Percentiles rank a stretch among this genome's conserved stretches.
Conservation (phyloP, 2,797 vertebrate genomes). For the Mus spretus region DNA sequence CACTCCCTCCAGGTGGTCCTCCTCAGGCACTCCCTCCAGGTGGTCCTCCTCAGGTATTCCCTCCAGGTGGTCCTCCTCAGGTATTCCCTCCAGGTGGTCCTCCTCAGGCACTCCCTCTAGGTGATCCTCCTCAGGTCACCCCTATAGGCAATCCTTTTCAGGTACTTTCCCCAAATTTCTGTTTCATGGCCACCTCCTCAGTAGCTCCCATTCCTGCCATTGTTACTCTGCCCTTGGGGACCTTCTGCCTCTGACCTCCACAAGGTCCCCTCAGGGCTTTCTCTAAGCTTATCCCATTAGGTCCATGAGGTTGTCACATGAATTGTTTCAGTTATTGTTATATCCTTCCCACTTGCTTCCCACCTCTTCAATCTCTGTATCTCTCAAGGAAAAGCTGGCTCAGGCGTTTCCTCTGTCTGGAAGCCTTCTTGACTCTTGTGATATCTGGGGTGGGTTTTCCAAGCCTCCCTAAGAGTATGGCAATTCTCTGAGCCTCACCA, state of each 20-base stretch:
- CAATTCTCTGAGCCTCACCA: no score
- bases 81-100: background rate
- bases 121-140: fast-evolving
- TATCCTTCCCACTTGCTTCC: background rate
- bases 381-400: background rate
- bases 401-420: background rate
- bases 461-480: background rate
- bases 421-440: background rate
- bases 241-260: fast-evolving
- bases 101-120: background rate
- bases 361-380: background rate
- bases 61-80: background rate
- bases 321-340: no score
- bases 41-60: background rate
- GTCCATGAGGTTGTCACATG: background rate
- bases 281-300: background rate
- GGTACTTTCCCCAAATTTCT: background rate
- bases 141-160: background rate
- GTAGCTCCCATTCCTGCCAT: fast-evolving
- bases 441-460: background rate
- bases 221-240: background rate
- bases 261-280: fast-evolving
- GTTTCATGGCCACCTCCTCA: fast-evolving
- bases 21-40: background rate
- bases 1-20: background rate